Percentiles rank a stretch among this genome's conserved stretches.
Evolutionary conservation across 2,797 vertebrate genomes (phyloP).

Genomic region (Acropternis orthonyx): DNA sequence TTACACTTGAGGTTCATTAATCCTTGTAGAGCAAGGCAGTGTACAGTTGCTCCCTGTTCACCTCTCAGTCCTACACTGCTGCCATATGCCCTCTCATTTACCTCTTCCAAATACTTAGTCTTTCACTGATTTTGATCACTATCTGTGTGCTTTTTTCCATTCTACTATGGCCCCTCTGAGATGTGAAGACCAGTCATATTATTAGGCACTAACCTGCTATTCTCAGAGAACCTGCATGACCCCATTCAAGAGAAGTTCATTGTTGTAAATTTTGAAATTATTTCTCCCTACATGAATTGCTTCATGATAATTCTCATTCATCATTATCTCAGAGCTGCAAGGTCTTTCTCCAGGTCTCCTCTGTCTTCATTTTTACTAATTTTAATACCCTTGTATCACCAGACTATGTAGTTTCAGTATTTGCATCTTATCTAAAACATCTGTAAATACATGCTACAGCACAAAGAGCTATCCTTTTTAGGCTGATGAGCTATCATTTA

Average conservation of each 20-base stretch:
- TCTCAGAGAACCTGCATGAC: background rate
- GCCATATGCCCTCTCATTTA: background rate
- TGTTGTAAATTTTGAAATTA: background rate
- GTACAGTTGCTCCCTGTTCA: background rate
- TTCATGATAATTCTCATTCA: background rate
- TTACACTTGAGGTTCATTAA: background rate
- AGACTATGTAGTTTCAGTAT: background rate
- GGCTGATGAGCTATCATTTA: background rate
- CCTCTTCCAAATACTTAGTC: background rate
- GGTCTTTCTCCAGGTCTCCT: background rate
- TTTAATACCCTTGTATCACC: background rate
- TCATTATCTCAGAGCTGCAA: background rate
- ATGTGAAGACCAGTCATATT: background rate
- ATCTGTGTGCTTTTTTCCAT: background rate
- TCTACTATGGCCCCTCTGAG: background rate
- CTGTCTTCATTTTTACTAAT: background rate
- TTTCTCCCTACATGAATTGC: background rate
- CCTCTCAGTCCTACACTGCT: background rate
- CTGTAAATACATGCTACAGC: background rate
- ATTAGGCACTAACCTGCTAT: background rate
- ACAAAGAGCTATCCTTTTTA: background rate
- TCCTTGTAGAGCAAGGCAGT: background rate
- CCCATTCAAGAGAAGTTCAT: background rate
- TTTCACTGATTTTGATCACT: background rate
- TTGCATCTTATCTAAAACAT: background rate